These are phyloP conservation scores for Meloidogyne floridensis DNA, from an alignment of 1,140 invertebrate genomes.

Conservation along the genomic window DNA sequence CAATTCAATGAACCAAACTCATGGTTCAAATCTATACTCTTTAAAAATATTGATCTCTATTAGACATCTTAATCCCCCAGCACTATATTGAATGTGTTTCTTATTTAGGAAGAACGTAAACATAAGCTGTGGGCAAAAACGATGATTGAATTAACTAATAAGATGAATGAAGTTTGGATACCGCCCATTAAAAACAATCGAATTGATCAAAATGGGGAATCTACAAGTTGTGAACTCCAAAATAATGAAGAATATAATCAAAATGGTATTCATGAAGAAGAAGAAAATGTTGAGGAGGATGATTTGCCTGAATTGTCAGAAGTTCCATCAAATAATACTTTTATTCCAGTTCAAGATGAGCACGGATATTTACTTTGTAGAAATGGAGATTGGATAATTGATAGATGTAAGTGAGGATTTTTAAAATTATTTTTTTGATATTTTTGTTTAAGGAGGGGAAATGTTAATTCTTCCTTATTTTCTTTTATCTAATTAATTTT, in stretches of 20 bases:
- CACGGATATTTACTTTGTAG: neutral
- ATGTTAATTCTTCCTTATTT: no score
- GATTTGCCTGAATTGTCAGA: neutral
- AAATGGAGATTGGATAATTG: neutral
- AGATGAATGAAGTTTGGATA: neutral
- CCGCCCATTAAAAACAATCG: neutral
- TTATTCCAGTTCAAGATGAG: neutral
- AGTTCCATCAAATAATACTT: neutral
- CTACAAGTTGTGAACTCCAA: neutral
- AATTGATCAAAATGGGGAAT: neutral
- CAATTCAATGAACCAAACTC: no score
- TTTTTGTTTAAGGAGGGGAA: no score
- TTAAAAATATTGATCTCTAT: no score
- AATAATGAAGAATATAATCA: neutral
- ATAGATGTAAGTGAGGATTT: constrained; percentile 2
- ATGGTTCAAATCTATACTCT: no score
- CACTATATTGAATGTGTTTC: neutral
- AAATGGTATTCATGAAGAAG: neutral
- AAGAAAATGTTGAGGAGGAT: neutral
- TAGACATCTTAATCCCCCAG: no score
- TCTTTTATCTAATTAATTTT: no score
- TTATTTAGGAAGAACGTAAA: neutral
- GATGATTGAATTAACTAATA: neutral
- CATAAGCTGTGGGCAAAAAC: neutral
- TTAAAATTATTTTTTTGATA: neutral